Evolutionary conservation across 2,113 vertebrate genomes (phyloP).

Genomic region (Notarius quadriscutis): DNA sequence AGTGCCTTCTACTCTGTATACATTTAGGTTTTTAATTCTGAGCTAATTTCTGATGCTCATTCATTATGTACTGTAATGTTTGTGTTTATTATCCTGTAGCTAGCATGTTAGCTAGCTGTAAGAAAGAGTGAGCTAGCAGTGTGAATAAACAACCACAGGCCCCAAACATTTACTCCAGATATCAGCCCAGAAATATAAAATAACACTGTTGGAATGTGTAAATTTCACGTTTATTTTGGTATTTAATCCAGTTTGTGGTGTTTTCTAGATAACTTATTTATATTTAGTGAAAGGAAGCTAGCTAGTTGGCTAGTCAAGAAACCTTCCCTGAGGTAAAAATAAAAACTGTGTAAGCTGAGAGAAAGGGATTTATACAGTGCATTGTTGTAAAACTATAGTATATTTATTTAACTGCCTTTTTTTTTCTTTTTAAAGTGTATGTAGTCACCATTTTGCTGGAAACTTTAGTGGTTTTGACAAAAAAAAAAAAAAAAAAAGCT

Average conservation of each 20-base stretch:
- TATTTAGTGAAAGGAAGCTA: no score
- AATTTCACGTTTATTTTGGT: no score
- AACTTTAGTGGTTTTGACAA: neutral
- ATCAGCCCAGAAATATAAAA: neutral
- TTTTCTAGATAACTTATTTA: neutral
- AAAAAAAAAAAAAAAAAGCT: neutral
- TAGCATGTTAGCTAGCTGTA: no score
- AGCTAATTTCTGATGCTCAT: neutral
- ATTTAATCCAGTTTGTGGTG: neutral
- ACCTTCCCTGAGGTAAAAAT: neutral
- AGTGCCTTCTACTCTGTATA: neutral
- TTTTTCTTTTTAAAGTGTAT: no score
- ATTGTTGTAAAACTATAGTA: no score
- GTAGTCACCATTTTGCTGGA: no score
- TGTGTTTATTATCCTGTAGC: no score
- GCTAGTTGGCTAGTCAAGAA: neutral
- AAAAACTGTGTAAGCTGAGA: neutral
- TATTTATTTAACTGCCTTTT: no score
- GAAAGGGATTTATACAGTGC: no score
- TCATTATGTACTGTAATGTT: neutral
- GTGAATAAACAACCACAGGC: neutral
- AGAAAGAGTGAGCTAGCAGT: neutral
- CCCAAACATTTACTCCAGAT: neutral
- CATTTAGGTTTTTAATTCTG: no score
- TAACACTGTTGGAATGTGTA: neutral